A percentile compares a stretch with the other conserved stretches of the same genome.
Evolutionary conservation across 2,797 vertebrate species (phyloP).

Genomic region (Acipenser ruthenus): DNA sequence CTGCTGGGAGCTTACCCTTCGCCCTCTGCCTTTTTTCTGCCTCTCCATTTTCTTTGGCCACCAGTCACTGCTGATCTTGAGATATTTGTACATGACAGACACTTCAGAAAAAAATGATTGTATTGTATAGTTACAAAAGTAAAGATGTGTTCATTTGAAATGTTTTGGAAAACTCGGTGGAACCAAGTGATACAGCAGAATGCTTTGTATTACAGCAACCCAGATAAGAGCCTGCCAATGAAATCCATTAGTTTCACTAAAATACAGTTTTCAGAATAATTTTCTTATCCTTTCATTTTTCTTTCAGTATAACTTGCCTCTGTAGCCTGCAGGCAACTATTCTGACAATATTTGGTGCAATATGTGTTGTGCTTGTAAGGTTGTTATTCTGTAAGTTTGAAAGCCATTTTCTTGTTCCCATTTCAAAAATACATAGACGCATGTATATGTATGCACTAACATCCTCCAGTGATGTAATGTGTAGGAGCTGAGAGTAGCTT

Average conservation of each 20-base stretch:
- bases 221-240: conserved; percentile 1
- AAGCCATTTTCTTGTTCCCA: neutral
- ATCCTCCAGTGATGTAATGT: too few species aligned
- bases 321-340: conserved; percentile 28
- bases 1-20: too few species aligned
- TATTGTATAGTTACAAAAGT: too few species aligned
- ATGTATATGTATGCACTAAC: conserved; percentile 26
- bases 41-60: too few species aligned
- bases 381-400: neutral
- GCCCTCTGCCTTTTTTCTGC: too few species aligned
- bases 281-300: neutral
- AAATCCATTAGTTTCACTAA: neutral
- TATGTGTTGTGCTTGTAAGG: conserved; percentile 24
- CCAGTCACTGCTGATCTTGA: too few species aligned
- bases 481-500: too few species aligned
- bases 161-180: too few species aligned
- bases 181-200: neutral
- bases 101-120: too few species aligned
- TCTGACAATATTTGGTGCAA: conserved; percentile 17
- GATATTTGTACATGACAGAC: too few species aligned
- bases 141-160: too few species aligned
- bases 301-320: neutral
- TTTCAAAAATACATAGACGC: conserved; percentile 8
- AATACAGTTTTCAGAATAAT: conserved; percentile 1
- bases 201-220: neutral